A percentile compares a stretch with the other conserved stretches of the same genome.
Conservation (phyloP, 2,113 vertebrate genomes). For the Heptranchias perlo region DNA sequence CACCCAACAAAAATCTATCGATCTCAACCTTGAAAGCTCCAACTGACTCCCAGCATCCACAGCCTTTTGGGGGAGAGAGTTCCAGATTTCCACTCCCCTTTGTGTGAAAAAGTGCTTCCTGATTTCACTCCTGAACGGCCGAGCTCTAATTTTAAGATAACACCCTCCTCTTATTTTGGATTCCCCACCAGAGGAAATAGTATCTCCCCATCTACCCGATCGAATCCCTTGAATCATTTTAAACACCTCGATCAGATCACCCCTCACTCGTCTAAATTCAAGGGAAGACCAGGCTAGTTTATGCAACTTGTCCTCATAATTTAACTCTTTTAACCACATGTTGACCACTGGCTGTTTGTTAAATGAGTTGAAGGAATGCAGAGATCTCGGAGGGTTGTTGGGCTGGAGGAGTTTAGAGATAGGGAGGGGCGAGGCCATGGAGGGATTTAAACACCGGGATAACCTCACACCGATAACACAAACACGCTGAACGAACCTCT, state of each 20-base stretch:
- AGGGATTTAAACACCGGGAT: not conserved
- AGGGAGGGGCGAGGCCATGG: no score
- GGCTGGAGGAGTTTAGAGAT: no score
- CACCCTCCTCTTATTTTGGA: no score
- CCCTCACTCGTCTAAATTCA: not conserved
- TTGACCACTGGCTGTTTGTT: no score
- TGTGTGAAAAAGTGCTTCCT: not conserved
- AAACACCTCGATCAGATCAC: not conserved
- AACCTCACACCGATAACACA: not conserved
- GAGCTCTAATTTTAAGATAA: no score
- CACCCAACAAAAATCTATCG: not conserved
- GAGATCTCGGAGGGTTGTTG: no score
- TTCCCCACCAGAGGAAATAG: not conserved
- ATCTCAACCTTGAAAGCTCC: not conserved
- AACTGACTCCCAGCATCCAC: not conserved
- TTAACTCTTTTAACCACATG: not conserved
- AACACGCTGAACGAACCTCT: not conserved
- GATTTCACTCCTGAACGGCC: no score
- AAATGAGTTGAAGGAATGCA: not conserved
- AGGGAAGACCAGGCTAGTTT: not conserved
- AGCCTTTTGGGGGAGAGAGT: not conserved
- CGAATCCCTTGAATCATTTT: no score
- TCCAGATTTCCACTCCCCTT: not conserved
- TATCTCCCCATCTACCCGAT: not conserved
- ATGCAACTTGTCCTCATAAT: not conserved